Conservation (phyloP, 2,888 invertebrate species). For the Caenorhabditis japonica region DNA sequence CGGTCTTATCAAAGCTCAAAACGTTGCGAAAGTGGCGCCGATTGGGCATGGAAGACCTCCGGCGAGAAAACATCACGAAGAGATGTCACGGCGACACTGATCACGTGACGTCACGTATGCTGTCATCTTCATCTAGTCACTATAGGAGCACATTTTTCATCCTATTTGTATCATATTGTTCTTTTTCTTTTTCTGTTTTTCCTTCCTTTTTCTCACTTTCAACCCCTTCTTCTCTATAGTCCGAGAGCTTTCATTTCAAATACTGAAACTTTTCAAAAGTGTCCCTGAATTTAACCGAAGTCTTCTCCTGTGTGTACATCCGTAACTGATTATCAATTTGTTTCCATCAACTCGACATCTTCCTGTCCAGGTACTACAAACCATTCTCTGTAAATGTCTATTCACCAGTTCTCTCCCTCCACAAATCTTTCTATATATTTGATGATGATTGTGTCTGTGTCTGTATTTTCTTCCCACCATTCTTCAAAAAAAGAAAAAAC, state of each 20-base stretch:
- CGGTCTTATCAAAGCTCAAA: slow-evolving; percentile 74
- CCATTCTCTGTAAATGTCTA: slow-evolving; percentile 13
- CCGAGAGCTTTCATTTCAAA: slow-evolving; percentile 56
- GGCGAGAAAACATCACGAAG: slow-evolving; percentile 34
- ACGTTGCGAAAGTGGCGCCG: slow-evolving; percentile 72
- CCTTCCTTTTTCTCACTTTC: slow-evolving; percentile 4
- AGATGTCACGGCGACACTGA: slow-evolving; percentile 35
- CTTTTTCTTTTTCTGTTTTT: slow-evolving; percentile 9
- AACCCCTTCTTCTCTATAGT: slow-evolving; percentile 27
- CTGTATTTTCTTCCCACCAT: neutral
- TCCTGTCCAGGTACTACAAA: slow-evolving; percentile 38
- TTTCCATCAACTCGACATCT: slow-evolving; percentile 3
- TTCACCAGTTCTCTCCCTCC: slow-evolving; percentile 1
- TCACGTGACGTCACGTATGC: neutral
- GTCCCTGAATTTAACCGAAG: too few species aligned
- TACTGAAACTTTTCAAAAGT: neutral
- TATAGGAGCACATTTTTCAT: slow-evolving; percentile 33
- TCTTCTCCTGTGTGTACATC: slow-evolving; percentile 45
- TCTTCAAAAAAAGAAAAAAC: neutral
- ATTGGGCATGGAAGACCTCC: slow-evolving; percentile 75
- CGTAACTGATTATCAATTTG: slow-evolving; percentile 20
- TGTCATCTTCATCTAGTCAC: slow-evolving; percentile 21
- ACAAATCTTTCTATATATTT: slow-evolving; percentile 43
- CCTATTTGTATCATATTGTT: slow-evolving; percentile 52
- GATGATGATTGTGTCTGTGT: slow-evolving; percentile 20